Conservation (phyloP, 2,113 vertebrate genomes). For the Archilochus colubris region DNA sequence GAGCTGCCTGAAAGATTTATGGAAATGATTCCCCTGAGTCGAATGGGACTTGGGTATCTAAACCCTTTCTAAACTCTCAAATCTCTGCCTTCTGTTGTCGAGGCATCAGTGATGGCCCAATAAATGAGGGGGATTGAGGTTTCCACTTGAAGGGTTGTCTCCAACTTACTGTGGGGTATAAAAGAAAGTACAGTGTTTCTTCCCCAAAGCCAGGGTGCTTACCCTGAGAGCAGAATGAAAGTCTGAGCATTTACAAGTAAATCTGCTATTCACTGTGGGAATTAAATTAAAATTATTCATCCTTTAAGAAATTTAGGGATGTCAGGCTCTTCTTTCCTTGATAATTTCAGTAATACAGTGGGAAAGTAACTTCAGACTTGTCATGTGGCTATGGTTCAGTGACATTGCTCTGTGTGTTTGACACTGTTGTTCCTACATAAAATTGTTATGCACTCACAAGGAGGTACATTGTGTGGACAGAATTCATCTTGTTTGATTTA, state of each 20-base stretch:
- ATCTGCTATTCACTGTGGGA: conserved; percentile 36
- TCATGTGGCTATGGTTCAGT: neutral
- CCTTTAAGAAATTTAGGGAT: conserved; percentile 56
- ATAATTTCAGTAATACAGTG: neutral
- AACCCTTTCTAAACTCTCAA: conserved; percentile 4
- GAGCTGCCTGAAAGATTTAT: neutral
- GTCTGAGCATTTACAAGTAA: conserved; percentile 54
- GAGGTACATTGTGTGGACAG: neutral
- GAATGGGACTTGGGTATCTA: conserved; percentile 9
- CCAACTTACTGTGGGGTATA: neutral
- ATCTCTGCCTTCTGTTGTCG: conserved; percentile 29
- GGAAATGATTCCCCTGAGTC: neutral
- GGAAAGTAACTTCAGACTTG: neutral
- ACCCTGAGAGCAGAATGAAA: conserved; percentile 25
- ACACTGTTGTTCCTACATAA: neutral
- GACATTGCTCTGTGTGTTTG: neutral
- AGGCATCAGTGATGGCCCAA: neutral
- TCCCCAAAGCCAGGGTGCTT: conserved; percentile 20
- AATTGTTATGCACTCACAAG: neutral
- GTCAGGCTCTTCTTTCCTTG: neutral
- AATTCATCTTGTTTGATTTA: neutral
- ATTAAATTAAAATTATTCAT: conserved; percentile 65
- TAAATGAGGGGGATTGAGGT: conserved; percentile 41
- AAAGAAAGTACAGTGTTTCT: conserved; percentile 39
- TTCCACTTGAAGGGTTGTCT: conserved; percentile 50